Percentiles rank a stretch among this genome's conserved stretches.
These are phyloP conservation scores for Oscheius sp. DNA, from an alignment of 2,888 invertebrate genomes.

Conservation along the genomic window DNA sequence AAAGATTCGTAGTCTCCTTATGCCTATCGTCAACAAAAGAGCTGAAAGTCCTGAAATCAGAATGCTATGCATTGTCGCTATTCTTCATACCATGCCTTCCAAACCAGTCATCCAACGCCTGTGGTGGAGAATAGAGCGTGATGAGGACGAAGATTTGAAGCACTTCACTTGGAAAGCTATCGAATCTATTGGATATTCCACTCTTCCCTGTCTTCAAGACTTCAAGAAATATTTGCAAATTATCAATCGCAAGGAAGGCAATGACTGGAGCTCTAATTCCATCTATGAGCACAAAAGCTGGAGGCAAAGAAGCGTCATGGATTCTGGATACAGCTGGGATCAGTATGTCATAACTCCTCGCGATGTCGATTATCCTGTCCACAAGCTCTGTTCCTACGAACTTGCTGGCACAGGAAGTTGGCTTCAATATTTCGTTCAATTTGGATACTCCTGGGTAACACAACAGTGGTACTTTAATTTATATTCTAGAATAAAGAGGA, in stretches of 20 bases:
- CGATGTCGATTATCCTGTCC: conserved; percentile 42
- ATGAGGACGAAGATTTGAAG: conserved; percentile 54
- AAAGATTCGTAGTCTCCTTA: conserved; percentile 44
- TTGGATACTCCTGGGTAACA: conserved; percentile 4
- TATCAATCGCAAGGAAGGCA: neutral
- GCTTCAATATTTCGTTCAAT: conserved; percentile 7
- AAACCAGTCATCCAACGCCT: conserved; percentile 54
- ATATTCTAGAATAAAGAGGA: too few species aligned
- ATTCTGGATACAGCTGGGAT: conserved; percentile 44
- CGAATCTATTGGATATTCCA: conserved; percentile 46
- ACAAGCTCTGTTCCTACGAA: conserved; percentile 16
- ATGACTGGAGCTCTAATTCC: neutral
- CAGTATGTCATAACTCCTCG: conserved; percentile 49
- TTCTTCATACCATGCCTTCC: conserved; percentile 55
- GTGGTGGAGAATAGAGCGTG: conserved; percentile 41
- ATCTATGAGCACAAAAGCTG: conserved; percentile 6
- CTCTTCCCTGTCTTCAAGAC: conserved; percentile 50
- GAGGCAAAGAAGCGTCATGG: neutral
- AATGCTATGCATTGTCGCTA: conserved; percentile 53
- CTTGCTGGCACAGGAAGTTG: conserved; percentile 24
- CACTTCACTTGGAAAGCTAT: conserved; percentile 54
- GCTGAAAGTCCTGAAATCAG: conserved; percentile 56
- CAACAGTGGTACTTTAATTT: too few species aligned
- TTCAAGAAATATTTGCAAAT: conserved; percentile 34
- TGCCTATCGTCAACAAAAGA: conserved; percentile 60